Conservation (phyloP, 2,113 vertebrate species). For the Paradoxurus hermaphroditus region DNA sequence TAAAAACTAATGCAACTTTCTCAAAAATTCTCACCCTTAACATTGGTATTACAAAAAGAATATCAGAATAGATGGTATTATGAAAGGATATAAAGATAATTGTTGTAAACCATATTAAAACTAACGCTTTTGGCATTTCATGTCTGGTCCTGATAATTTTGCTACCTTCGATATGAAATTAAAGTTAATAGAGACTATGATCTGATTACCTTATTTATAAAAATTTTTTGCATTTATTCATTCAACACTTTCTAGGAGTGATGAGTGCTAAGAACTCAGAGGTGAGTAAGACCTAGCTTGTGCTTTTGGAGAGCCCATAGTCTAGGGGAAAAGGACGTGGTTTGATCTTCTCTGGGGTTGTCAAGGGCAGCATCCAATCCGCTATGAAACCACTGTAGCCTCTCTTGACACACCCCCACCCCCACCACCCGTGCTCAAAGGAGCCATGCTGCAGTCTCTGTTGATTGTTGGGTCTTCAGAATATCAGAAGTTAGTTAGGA, state of each 20-base stretch:
- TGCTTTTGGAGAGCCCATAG: neutral
- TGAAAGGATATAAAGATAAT: neutral
- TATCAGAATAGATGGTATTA: neutral
- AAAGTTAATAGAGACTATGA: neutral
- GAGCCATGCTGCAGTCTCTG: neutral
- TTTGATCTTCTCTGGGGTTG: neutral
- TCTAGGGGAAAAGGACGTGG: neutral
- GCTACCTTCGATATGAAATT: slow-evolving; percentile 13
- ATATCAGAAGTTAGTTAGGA: neutral
- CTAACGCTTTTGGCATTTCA: neutral
- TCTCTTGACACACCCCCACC: neutral
- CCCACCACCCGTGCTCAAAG: neutral
- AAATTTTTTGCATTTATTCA: neutral
- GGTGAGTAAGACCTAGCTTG: neutral
- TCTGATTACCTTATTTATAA: slow-evolving; percentile 7
- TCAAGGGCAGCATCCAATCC: neutral
- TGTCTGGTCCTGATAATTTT: neutral
- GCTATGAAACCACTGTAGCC: neutral
- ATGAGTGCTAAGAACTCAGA: neutral
- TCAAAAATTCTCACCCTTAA: neutral
- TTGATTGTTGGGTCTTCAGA: neutral
- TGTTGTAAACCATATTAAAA: neutral
- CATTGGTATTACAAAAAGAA: neutral
- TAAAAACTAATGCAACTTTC: slow-evolving; percentile 26
- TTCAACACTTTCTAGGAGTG: neutral